Evolutionary conservation across 2,888 invertebrate genomes (phyloP).

Genomic region (Agrypnus murinus): DNA sequence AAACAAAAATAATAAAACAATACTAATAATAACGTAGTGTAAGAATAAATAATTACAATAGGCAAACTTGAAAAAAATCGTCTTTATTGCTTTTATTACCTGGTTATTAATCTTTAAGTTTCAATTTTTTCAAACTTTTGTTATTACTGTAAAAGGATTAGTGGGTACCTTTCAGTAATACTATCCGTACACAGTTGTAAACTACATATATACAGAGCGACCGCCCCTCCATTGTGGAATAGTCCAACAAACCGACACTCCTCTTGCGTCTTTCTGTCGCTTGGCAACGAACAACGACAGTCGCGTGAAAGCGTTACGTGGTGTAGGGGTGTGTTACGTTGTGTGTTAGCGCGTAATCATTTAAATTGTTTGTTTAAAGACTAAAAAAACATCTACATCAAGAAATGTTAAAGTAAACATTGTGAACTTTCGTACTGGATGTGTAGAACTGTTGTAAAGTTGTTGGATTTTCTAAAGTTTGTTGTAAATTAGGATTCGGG

Average conservation of each 20-base stretch:
- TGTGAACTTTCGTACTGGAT: not conserved
- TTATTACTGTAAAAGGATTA: too few species aligned
- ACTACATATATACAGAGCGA: constrained; percentile 35
- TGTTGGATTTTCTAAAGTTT: too few species aligned
- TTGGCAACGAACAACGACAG: constrained; percentile 50
- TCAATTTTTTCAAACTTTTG: too few species aligned
- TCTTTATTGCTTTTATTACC: too few species aligned
- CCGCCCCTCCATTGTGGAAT: constrained; percentile 53
- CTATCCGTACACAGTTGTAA: constrained; percentile 15
- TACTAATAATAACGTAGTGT: too few species aligned
- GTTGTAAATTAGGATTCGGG: not conserved
- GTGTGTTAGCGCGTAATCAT: not conserved
- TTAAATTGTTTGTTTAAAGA: constrained; percentile 2
- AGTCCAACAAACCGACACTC: constrained; percentile 51
- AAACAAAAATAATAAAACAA: too few species aligned
- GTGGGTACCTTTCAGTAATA: too few species aligned
- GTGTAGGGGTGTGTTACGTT: constrained; percentile 33
- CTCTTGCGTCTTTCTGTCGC: constrained; percentile 49
- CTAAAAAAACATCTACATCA: not conserved
- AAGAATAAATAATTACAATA: too few species aligned
- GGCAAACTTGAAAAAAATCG: too few species aligned
- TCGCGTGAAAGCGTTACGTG: constrained; percentile 42
- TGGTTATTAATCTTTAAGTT: too few species aligned
- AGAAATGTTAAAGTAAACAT: not conserved
- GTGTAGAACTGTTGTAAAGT: too few species aligned